Evolutionary conservation across 2,888 invertebrate species (phyloP).

Genomic region (Druceiella hillmani): DNA sequence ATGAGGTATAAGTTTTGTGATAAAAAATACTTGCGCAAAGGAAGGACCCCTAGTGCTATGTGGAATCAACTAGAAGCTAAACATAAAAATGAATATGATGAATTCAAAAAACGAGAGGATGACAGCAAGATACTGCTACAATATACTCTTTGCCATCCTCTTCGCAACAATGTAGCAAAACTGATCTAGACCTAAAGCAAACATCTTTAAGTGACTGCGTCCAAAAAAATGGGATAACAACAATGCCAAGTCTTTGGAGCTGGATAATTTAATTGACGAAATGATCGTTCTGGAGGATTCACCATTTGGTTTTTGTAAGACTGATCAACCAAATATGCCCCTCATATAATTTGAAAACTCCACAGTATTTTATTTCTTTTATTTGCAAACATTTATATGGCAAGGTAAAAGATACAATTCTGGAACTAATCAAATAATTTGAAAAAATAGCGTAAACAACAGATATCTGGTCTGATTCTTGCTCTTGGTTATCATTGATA

Average conservation of each 20-base stretch:
- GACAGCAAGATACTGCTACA: constrained; percentile 12
- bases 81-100: constrained; percentile 14
- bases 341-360: constrained; percentile 21
- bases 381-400: constrained; percentile 21
- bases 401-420: constrained; percentile 18
- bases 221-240: constrained; percentile 14
- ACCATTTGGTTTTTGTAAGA: constrained; percentile 21
- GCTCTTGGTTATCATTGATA: constrained; percentile 15
- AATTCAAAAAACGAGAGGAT: constrained; percentile 14
- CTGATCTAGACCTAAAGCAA: constrained; percentile 10
- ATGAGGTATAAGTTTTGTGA: too few species aligned
- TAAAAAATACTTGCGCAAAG: too few species aligned
- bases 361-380: constrained; percentile 22
- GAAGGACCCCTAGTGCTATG: constrained; percentile 18
- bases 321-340: constrained; percentile 19
- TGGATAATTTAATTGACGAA: constrained; percentile 12
- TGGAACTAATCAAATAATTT: constrained; percentile 21
- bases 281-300: constrained; percentile 21
- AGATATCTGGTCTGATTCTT: constrained; percentile 19
- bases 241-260: constrained; percentile 10
- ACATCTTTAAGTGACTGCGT: constrained; percentile 12
- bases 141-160: constrained; percentile 15
- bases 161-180: constrained; percentile 12
- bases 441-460: constrained; percentile 20
- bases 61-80: constrained; percentile 15